phyloP scores from a whole-genome alignment of 2,888 invertebrate genomes.

The Tupiocoris notatus region DNA sequence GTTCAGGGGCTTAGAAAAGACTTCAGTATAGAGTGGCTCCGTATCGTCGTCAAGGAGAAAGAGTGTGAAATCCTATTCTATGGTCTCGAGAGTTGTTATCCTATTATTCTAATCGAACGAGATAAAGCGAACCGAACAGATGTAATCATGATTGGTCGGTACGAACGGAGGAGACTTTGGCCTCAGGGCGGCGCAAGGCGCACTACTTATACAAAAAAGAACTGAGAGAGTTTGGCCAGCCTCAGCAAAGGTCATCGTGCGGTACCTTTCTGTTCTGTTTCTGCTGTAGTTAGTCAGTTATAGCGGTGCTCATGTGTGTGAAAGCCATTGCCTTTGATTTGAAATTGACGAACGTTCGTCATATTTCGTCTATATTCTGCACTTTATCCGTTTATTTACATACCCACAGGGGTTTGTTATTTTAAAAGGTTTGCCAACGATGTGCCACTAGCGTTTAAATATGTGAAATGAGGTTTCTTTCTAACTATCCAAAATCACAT shows the following conservation, averaged over 20 bases:
- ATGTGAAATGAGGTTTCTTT: too few relatives aligned
- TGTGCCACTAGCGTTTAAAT: too few relatives aligned
- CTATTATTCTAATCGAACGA: slow-evolving; percentile 39
- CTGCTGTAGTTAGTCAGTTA: not conserved
- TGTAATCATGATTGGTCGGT: slow-evolving; percentile 39
- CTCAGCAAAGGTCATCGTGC: not conserved
- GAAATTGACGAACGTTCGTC: too few relatives aligned
- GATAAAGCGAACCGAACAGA: slow-evolving; percentile 34
- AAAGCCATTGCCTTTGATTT: too few relatives aligned
- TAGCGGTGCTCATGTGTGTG: not conserved
- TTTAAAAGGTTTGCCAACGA: too few relatives aligned
- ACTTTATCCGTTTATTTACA: too few relatives aligned
- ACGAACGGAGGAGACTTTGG: not conserved
- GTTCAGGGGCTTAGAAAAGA: not conserved
- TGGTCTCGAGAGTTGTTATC: slow-evolving; percentile 20
- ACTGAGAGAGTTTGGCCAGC: not conserved
- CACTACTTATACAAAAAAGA: not conserved
- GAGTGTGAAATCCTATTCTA: slow-evolving; percentile 39
- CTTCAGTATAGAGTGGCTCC: not conserved
- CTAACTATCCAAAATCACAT: too few relatives aligned
- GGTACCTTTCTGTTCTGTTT: not conserved
- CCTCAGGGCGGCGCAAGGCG: not conserved
- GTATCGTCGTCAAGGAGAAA: slow-evolving; percentile 5
- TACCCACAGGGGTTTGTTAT: too few relatives aligned
- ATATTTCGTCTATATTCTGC: too few relatives aligned